Conservation (phyloP, 1,140 invertebrate species). For the Aphaenogaster rudis region DNA sequence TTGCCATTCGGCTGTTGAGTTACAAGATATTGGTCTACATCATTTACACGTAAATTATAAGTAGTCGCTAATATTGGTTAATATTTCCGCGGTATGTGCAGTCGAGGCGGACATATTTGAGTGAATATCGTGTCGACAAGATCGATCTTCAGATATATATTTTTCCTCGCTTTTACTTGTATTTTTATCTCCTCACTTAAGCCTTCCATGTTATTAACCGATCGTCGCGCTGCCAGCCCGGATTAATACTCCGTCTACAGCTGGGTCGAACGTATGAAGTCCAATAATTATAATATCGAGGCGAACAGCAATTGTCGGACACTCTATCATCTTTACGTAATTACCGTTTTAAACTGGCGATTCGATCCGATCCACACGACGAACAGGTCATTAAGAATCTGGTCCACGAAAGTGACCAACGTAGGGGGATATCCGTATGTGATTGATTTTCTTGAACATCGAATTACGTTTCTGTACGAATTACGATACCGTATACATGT, state of each 20-base stretch:
- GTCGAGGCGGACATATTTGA: background rate
- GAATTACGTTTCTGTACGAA: background rate
- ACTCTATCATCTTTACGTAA: background rate
- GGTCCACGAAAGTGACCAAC: constrained; percentile 3
- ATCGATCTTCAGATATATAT: constrained; percentile 19
- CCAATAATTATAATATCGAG: constrained; percentile 53
- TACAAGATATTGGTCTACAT: background rate
- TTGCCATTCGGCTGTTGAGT: background rate
- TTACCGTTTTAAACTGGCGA: background rate
- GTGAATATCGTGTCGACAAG: constrained; percentile 9
- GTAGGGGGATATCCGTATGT: background rate
- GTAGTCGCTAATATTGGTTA: background rate
- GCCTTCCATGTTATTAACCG: constrained; percentile 21
- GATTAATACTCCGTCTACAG: constrained; percentile 49
- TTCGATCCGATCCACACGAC: background rate
- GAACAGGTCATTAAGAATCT: constrained; percentile 20
- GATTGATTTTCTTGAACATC: background rate
- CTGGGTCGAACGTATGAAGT: background rate
- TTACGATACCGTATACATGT: background rate
- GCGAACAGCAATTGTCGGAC: constrained; percentile 12
- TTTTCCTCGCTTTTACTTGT: constrained; percentile 17
- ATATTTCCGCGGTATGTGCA: constrained; percentile 12
- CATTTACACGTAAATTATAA: background rate
- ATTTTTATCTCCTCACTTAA: constrained; percentile 25
- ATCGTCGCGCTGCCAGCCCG: constrained; percentile 1